Evolutionary conservation across 2,113 vertebrate genomes (phyloP), one percentile per base, ranked within the genome.

Genomic region (Proterorhinus semilunaris): DNA sequence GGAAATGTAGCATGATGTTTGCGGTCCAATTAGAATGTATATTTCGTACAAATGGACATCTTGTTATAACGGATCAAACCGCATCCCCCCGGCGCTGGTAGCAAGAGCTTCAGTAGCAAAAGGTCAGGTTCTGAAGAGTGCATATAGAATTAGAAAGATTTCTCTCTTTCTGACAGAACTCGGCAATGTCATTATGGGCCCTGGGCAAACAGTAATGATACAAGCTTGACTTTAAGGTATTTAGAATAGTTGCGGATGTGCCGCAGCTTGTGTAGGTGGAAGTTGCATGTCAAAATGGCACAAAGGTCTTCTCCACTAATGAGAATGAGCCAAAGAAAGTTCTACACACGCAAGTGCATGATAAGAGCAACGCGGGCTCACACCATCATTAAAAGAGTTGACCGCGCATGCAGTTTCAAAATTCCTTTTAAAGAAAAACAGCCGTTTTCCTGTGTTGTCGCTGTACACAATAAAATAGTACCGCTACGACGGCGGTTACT

Each of bases 111-210:
- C 58, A 15, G 63, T 64, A 69, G 76, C 3, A 44, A 81, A 86
- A 85, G 87, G 84, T 82, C 86, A 78, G 36, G 42, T 49, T 76
- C 10, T 81, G 78, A 86, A 81, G 69, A 74, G 71, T 70, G 46
- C 73, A 69, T 76, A 78, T 86, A 69, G 53, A 55, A 76, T 54
- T 64, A 59, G 54, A 66, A 66, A 55, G 63, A 79, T 75, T 74
- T 63, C 62, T 75, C 17, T 58, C 66, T 81, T 75, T 44, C 55
- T 65, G 5, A 15, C 13, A 9, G 50, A 70, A 62, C 55, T 68
- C 42, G 44, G 46, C 65, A 65, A 69, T 72, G 45, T n/a, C 8
- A 65, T 52, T 43, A n/a, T 65, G 17, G 12, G 50, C 69, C 16
- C 16, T 0, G 15, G 0, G 17, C 52, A 16, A 63, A 71, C 36